These are phyloP conservation scores for Paralvinella palmiformis DNA, from an alignment of 1,140 invertebrate species.

Conservation along the genomic window DNA sequence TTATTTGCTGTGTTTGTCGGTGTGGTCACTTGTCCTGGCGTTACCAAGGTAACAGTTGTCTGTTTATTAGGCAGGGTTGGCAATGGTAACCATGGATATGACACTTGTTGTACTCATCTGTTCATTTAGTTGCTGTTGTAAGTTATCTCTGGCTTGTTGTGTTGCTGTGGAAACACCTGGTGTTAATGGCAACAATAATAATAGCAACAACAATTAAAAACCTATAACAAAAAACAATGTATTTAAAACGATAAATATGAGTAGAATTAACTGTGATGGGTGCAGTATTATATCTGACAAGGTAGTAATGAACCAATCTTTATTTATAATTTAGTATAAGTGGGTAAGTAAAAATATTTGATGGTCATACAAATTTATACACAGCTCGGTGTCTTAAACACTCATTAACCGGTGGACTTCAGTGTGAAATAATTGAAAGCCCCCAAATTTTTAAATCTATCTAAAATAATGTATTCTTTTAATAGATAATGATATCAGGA, in stretches of 20 bases:
- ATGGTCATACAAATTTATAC: too few species aligned
- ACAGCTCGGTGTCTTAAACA: too few species aligned
- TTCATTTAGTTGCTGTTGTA: constrained; percentile 44
- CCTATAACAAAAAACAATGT: not conserved
- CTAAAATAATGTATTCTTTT: too few species aligned
- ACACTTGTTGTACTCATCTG: constrained; percentile 30
- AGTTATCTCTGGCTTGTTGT: constrained; percentile 39
- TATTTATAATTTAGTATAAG: too few species aligned
- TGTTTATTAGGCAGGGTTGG: constrained; percentile 1
- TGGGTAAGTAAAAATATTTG: too few species aligned
- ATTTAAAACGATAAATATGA: not conserved
- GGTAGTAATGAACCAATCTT: too few species aligned
- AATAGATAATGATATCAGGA: too few species aligned
- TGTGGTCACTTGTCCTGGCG: constrained; percentile 15
- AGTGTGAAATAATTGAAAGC: too few species aligned
- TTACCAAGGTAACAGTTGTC: constrained; percentile 2
- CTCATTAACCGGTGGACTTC: too few species aligned
- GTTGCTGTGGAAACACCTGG: constrained; percentile 18
- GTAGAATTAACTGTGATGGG: too few species aligned
- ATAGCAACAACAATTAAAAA: not conserved
- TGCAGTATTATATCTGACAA: too few species aligned
- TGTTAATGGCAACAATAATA: not conserved
- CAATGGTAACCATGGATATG: not conserved
- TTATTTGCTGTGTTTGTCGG: constrained; percentile 3
- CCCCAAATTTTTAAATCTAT: too few species aligned